These are phyloP conservation scores for Aplochiton taeniatus DNA, from an alignment of 2,797 vertebrate species.

Conservation along the genomic window DNA sequence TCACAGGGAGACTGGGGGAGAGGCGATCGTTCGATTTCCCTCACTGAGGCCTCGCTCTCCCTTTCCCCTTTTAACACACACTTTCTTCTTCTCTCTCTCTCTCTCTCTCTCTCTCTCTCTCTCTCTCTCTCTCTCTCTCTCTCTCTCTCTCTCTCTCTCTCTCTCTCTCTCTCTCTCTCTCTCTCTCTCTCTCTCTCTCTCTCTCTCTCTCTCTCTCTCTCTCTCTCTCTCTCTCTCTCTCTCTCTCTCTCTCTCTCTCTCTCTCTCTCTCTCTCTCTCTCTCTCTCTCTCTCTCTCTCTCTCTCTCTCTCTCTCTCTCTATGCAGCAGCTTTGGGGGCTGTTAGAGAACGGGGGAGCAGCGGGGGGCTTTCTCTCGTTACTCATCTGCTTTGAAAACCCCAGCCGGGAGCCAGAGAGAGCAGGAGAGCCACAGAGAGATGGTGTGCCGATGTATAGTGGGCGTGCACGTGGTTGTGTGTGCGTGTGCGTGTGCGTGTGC, in stretches of 20 bases:
- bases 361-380: constrained; percentile 58
- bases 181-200: constrained; percentile 29
- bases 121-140: not conserved
- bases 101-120: constrained; percentile 18
- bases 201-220: constrained; percentile 33
- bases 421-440: not conserved
- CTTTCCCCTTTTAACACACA: no score
- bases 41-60: no score
- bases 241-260: not conserved
- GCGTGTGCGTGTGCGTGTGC: constrained; percentile 12
- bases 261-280: constrained; percentile 9
- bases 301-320: not conserved
- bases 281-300: not conserved
- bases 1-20: no score
- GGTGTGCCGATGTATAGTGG: not conserved
- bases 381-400: constrained; percentile 54
- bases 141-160: not conserved
- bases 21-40: no score
- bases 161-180: constrained; percentile 9
- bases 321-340: constrained; percentile 13
- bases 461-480: constrained; percentile 32
- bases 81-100: not conserved
- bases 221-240: not conserved
- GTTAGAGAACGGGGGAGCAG: constrained; percentile 38
- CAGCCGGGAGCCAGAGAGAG: constrained; percentile 33